phyloP scores from a whole-genome alignment of 2,888 invertebrate genomes.

The Theretra japonica region DNA sequence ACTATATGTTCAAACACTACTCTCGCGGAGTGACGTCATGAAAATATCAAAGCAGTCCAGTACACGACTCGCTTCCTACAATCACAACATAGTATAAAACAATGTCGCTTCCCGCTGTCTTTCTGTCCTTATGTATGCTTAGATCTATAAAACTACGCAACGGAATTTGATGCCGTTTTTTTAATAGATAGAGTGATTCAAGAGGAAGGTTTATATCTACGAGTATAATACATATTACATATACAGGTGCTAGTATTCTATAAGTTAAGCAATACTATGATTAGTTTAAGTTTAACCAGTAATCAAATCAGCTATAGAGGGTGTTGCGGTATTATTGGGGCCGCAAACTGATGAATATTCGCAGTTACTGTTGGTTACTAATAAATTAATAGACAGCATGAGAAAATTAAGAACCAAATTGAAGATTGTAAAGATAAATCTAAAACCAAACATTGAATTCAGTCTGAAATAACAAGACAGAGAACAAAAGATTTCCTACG shows the following conservation, averaged over 20 bases:
- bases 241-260: neutral
- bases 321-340: neutral
- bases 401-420: neutral
- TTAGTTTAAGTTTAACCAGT: conserved; percentile 9
- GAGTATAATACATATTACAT: too few relatives aligned
- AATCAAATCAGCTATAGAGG: neutral
- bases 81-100: too few relatives aligned
- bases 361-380: neutral
- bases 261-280: neutral
- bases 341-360: conserved; percentile 12
- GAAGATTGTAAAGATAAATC: neutral
- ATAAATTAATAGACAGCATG: neutral
- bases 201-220: too few relatives aligned
- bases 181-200: too few relatives aligned
- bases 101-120: too few relatives aligned
- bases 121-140: too few relatives aligned
- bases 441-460: neutral
- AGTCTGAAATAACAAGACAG: neutral
- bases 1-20: too few relatives aligned
- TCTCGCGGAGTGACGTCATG: too few relatives aligned
- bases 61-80: too few relatives aligned
- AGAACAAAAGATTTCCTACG: neutral
- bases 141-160: too few relatives aligned
- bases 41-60: too few relatives aligned
- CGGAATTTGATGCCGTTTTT: too few relatives aligned